Percentiles rank a stretch among this genome's conserved stretches.
Conservation (phyloP, 2,888 invertebrate species). For the Alcis repandata region DNA sequence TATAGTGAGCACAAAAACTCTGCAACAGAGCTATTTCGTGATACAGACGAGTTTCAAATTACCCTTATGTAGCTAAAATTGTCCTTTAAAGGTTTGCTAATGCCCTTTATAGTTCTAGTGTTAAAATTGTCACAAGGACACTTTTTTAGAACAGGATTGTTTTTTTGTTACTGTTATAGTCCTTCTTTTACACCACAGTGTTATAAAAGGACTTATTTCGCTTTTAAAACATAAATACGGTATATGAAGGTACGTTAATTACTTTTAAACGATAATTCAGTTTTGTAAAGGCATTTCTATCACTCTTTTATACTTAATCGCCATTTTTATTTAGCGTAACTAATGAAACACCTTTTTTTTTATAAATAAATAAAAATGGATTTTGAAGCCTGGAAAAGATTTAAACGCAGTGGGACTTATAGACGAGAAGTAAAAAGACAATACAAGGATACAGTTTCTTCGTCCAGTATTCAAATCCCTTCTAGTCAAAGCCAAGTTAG, state of each 20-base stretch:
- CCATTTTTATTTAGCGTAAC: background rate
- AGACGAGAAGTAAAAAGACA: slow-evolving; percentile 7
- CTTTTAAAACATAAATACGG: background rate
- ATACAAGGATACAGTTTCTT: background rate
- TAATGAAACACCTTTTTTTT: slow-evolving; percentile 1
- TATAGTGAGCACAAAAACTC: background rate
- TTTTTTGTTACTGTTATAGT: background rate
- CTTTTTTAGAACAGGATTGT: slow-evolving; percentile 3
- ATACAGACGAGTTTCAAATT: background rate
- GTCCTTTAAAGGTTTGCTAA: slow-evolving; percentile 4
- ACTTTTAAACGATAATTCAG: slow-evolving; percentile 7
- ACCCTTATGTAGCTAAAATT: slow-evolving; percentile 3
- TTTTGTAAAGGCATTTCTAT: slow-evolving; percentile 4
- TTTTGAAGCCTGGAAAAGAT: slow-evolving; percentile 4
- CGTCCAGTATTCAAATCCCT: background rate
- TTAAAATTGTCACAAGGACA: background rate
- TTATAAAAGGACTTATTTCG: background rate
- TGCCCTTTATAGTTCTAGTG: slow-evolving; percentile 6
- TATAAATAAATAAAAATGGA: slow-evolving; percentile 1
- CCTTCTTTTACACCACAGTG: background rate
- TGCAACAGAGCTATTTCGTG: background rate
- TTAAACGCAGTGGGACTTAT: slow-evolving; percentile 3
- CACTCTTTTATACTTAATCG: background rate
- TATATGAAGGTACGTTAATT: slow-evolving; percentile 1
- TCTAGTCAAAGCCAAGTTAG: background rate